Evolutionary conservation across 2,888 invertebrate species (phyloP).

Genomic region (Chrysodeixis includens): DNA sequence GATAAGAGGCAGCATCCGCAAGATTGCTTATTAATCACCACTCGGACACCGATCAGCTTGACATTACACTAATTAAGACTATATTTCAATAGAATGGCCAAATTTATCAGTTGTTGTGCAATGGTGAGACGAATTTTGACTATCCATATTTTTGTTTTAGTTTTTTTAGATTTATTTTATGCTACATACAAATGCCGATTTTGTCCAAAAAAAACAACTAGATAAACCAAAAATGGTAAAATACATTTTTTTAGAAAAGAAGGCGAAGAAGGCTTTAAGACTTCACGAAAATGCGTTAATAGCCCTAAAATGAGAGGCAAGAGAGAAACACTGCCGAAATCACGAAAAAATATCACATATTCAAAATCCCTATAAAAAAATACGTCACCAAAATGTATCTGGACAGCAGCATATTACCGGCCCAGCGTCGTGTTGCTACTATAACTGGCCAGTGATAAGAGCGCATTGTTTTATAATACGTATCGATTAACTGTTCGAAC

Average conservation of each 20-base stretch:
- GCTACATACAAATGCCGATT: no score
- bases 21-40: conserved; percentile 4
- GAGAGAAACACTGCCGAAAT: no score
- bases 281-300: no score
- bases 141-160: neutral
- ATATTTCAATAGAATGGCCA: neutral
- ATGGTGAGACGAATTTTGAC: neutral
- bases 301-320: no score
- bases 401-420: conserved; percentile 72
- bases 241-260: no score
- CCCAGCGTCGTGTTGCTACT: conserved; percentile 77
- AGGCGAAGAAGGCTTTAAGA: no score
- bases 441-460: conserved; percentile 83
- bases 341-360: no score
- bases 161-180: no score
- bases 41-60: neutral
- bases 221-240: no score
- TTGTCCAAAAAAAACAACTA: no score
- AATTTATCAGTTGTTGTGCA: neutral
- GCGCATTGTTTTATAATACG: conserved; percentile 83
- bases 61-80: conserved; percentile 6
- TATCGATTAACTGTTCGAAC: conserved; percentile 78
- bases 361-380: no score
- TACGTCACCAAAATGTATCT: no score
- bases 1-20: conserved; percentile 12